Percentiles rank a stretch among this genome's conserved stretches.
These are phyloP conservation scores for Ptychochromis oligacanthus DNA, from an alignment of 2,113 vertebrate genomes.

Conservation along the genomic window DNA sequence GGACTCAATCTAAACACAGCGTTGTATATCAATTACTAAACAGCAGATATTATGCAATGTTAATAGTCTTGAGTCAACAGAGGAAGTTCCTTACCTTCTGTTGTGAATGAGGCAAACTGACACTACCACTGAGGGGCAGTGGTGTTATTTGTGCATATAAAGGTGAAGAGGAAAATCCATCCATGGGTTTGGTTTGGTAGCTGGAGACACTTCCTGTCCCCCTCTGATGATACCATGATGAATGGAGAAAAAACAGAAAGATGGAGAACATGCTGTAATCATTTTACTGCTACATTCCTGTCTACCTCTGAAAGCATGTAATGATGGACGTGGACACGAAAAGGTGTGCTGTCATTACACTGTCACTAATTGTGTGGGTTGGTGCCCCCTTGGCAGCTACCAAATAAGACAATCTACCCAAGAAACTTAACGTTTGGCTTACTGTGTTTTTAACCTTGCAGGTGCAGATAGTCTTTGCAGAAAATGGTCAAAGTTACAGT, in stretches of 20 bases:
- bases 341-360: neutral
- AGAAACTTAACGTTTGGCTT: too few species aligned
- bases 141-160: conserved; percentile 37
- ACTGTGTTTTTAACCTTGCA: too few species aligned
- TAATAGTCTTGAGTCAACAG: neutral
- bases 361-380: neutral
- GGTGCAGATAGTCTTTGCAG: too few species aligned
- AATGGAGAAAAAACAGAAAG: conserved; percentile 3
- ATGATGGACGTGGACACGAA: neutral
- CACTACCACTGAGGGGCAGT: neutral
- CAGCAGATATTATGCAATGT: neutral
- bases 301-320: neutral
- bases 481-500: too few species aligned
- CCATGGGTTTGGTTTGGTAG: conserved; percentile 48
- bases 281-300: conserved; percentile 3
- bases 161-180: conserved; percentile 41
- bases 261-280: neutral
- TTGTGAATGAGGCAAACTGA: conserved; percentile 27
- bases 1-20: conserved; percentile 45
- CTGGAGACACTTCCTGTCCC: conserved; percentile 37
- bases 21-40: neutral
- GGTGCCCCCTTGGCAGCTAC: neutral
- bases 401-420: neutral
- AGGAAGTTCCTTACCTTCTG: conserved; percentile 47
- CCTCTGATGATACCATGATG: conserved; percentile 44